Evolutionary conservation across 2,888 invertebrate species (phyloP).

Genomic region (Blastobasis lacticolella): DNA sequence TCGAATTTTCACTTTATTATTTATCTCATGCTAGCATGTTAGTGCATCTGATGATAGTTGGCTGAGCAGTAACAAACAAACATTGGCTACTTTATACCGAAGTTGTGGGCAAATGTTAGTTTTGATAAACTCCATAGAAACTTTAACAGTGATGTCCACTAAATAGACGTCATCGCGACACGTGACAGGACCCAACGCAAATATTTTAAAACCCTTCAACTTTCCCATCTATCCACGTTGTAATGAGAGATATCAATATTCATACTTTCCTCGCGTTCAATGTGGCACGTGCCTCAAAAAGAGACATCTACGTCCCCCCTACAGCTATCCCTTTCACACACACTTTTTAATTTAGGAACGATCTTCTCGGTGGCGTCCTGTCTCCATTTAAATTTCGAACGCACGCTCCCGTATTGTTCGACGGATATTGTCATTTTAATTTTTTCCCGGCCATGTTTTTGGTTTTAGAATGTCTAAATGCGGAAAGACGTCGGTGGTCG

Average conservation of each 20-base stretch:
- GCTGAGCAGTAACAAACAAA: too few relatives aligned
- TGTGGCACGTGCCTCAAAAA: slow-evolving; percentile 34
- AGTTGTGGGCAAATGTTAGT: too few relatives aligned
- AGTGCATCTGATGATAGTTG: too few relatives aligned
- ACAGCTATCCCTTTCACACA: slow-evolving; percentile 21
- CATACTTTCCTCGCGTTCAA: slow-evolving; percentile 27
- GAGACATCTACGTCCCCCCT: slow-evolving; percentile 19
- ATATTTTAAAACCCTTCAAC: too few relatives aligned
- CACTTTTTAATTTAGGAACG: slow-evolving; percentile 35
- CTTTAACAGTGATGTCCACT: too few relatives aligned
- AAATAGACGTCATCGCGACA: too few relatives aligned
- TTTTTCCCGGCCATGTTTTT: slow-evolving; percentile 8
- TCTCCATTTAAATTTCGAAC: slow-evolving; percentile 34
- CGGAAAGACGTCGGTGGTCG: too few relatives aligned
- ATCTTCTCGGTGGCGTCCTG: slow-evolving; percentile 29
- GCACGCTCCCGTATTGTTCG: slow-evolving; percentile 33
- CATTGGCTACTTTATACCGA: too few relatives aligned
- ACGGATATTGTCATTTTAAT: slow-evolving; percentile 35
- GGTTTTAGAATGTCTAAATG: too few relatives aligned
- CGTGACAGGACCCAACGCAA: neutral
- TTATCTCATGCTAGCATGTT: too few relatives aligned
- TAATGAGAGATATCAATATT: slow-evolving; percentile 48
- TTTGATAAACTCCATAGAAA: too few relatives aligned
- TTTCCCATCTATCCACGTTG: slow-evolving; percentile 7
- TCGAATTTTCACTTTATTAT: too few relatives aligned